Conservation (phyloP, 2,113 vertebrate species). For the Falco punctatus region DNA sequence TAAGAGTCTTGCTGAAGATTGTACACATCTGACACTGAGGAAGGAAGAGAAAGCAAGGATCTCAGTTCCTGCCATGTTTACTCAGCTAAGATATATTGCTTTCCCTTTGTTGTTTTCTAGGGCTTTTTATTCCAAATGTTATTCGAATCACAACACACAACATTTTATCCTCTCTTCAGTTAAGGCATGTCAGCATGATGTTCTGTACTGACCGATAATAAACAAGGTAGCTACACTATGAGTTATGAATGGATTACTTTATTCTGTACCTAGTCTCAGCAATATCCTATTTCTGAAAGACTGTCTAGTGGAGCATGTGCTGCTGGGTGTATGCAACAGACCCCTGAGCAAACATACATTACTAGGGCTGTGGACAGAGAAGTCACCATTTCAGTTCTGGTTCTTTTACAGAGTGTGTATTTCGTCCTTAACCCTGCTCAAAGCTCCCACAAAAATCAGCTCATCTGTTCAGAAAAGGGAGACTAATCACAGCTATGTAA, state of each 20-base stretch:
- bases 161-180: neutral
- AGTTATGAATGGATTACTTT: neutral
- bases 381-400: fast-evolving
- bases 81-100: neutral
- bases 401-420: neutral
- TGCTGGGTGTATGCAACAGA: neutral
- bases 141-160: neutral
- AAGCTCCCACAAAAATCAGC: neutral
- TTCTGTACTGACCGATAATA: neutral
- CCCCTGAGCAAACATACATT: neutral
- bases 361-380: neutral
- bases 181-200: neutral
- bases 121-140: neutral
- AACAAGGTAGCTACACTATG: neutral
- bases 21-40: neutral
- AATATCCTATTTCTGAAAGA: neutral
- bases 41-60: neutral
- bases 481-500: neutral
- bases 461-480: neutral
- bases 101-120: neutral
- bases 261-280: neutral
- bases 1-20: neutral
- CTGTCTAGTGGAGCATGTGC: neutral
- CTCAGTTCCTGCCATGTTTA: neutral
- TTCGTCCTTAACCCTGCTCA: neutral